Evolutionary conservation across 1,140 invertebrate genomes (phyloP).

Genomic region (Bombus superbus): DNA sequence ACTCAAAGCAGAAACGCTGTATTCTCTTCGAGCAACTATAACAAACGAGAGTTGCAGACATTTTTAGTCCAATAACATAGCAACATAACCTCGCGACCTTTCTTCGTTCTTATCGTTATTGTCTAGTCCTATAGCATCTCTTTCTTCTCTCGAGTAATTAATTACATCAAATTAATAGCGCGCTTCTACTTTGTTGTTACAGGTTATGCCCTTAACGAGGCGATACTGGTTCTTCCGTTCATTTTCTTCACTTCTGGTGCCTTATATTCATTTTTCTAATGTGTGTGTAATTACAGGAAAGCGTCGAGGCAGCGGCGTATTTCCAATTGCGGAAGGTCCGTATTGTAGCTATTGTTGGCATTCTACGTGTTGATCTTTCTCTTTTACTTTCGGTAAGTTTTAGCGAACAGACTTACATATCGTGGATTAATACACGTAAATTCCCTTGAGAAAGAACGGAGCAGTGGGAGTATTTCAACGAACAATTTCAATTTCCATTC

Average conservation of each 20-base stretch:
- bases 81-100: background rate
- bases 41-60: background rate
- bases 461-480: constrained; percentile 1
- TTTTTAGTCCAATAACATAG: background rate
- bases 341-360: constrained; percentile 54
- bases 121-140: background rate
- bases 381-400: constrained; percentile 60
- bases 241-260: background rate
- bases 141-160: background rate
- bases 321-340: constrained; percentile 58
- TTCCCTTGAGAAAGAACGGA: too few species aligned
- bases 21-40: background rate
- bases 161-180: constrained; percentile 17
- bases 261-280: background rate
- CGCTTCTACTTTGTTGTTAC: background rate
- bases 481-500: background rate
- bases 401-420: background rate
- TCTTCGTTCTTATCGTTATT: background rate
- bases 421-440: background rate
- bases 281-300: constrained; percentile 47
- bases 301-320: constrained; percentile 59
- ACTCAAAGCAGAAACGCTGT: background rate
- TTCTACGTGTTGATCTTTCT: constrained; percentile 63
- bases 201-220: background rate
- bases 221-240: background rate